These are phyloP conservation scores for Pan troglodytes DNA, from an alignment of 2,113 vertebrate genomes.

Conservation along the genomic window NHGRI_mPanTro3-v2.1_pri NC_072403.2:28787501-28788000, in stretches of 20 bases:
- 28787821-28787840: neutral
- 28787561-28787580: too few species aligned
- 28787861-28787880: neutral
- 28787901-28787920: neutral
- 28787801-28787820: neutral
- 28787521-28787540: neutral
- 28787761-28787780: neutral
- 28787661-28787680: neutral
- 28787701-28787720: neutral
- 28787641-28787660: too few species aligned
- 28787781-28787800: neutral
- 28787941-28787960: neutral
- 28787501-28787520: neutral
- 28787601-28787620: neutral
- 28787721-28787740: too few species aligned
- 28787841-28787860: neutral
- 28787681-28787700: too few species aligned
- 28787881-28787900: neutral
- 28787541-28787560: neutral
- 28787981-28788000: neutral
- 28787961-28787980: neutral
- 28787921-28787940: neutral
- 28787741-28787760: neutral
- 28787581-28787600: fast-evolving
- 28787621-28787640: too few species aligned